These are phyloP conservation scores for Leptopilina clavipes DNA, from an alignment of 1,140 invertebrate genomes.

Conservation along the genomic window DNA sequence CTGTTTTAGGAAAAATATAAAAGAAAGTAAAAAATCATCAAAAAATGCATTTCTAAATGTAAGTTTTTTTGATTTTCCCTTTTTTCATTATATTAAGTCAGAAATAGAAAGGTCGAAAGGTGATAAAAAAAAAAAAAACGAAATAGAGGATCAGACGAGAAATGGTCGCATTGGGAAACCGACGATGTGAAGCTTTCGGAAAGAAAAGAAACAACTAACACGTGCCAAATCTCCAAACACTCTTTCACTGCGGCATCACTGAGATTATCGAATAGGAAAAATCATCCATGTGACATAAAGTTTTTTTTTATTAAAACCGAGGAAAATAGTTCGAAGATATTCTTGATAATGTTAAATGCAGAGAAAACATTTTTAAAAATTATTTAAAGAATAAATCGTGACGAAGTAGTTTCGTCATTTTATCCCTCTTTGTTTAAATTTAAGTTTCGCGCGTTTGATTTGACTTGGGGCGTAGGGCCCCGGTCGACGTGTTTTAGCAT, in stretches of 20 bases:
- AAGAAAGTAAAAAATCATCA: too few relatives aligned
- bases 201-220: constrained; percentile 19
- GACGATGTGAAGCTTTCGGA: background rate
- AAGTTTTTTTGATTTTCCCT: too few relatives aligned
- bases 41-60: too few relatives aligned
- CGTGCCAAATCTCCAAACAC: constrained; percentile 30
- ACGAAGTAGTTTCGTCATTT: too few relatives aligned
- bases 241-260: background rate
- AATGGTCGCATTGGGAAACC: background rate
- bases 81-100: background rate
- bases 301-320: background rate
- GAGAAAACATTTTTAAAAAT: too few relatives aligned
- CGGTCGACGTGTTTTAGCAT: too few relatives aligned
- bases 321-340: background rate
- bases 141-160: constrained; percentile 11
- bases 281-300: background rate
- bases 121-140: background rate
- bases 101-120: background rate
- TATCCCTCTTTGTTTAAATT: too few relatives aligned
- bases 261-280: constrained; percentile 2
- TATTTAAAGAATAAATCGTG: too few relatives aligned
- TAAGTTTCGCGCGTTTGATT: too few relatives aligned
- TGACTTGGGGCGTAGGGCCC: too few relatives aligned
- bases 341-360: background rate
- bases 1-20: too few relatives aligned